Base-by-base conservation (phyloP, 2,797 vertebrate species). In the Ispidina lecontei region DNA sequence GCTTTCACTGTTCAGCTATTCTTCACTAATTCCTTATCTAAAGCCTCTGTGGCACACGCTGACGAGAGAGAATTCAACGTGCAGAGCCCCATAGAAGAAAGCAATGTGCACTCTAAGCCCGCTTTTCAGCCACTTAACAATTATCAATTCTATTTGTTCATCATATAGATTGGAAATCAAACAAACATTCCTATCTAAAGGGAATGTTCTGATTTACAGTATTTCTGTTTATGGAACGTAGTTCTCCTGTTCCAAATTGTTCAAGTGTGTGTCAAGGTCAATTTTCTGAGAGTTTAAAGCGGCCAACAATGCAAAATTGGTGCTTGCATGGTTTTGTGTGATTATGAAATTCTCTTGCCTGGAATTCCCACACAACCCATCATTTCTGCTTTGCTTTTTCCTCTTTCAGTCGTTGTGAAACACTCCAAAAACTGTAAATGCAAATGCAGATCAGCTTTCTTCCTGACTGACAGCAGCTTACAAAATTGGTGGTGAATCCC, bases 21-120 rank as follows among this genome's bases (percentile, higher is more conserved):
- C 77, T 87, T 94, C 62, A 51, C 39, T 60, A 33, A 37, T 41
- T 68, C 60, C 73, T 90, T 90, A 83, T 90, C 91, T 92, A 86
- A 87, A 94, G 55, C 72, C 59, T 89, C 75, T 13, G 67, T 93
- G 82, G 81, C 67, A 80, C 67, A 33, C 2, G 0, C 22, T 80
- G 87, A 91, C 70, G 90, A 87, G 70, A 68, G 64, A 83, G 59
- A 70, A 79, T 78, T 83, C 51, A 7, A 75, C 77, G 54, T 2
- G 9, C 3, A 3, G 60, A 70, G 39, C 37, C 65, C 70, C 64
- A 9, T 22, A 52, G 54, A 25, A 58, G 31, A 67, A 76, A 79
- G 28, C 6, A 0, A 31, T 49, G 43, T 14, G 51, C 47, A 29
- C 47, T 56, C 39, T 26, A 72, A 31, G 15, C 25, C 59, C 46